These are phyloP conservation scores for Pyralis farinalis DNA, from an alignment of 2,888 invertebrate genomes.

Conservation along the genomic window DNA sequence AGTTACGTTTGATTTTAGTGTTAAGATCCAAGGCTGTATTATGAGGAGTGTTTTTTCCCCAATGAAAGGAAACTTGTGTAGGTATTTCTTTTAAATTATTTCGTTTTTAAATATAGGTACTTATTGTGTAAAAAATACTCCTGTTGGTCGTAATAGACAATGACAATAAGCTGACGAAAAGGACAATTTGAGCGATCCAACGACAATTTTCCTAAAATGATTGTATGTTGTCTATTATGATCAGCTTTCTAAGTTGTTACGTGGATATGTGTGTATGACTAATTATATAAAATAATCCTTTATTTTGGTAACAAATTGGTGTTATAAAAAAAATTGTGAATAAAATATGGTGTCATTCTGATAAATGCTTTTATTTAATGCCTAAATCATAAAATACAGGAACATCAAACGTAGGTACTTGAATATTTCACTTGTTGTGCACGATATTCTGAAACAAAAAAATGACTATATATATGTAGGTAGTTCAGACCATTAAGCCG, in stretches of 20 bases:
- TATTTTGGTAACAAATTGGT: constrained; percentile 80
- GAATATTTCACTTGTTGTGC: constrained; percentile 41
- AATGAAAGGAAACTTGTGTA: constrained; percentile 39
- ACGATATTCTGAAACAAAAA: constrained; percentile 66
- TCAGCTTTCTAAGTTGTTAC: constrained; percentile 63
- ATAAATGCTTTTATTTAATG: constrained; percentile 15
- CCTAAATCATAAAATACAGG: constrained; percentile 1
- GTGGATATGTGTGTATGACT: constrained; percentile 72
- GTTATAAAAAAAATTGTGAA: constrained; percentile 77
- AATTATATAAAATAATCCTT: constrained; percentile 73
- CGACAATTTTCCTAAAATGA: constrained; percentile 16
- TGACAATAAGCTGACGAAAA: constrained; percentile 31
- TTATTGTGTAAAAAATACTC: constrained; percentile 63
- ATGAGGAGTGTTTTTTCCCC: constrained; percentile 66
- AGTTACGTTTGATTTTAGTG: constrained; percentile 71
- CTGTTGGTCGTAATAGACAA: constrained; percentile 52
- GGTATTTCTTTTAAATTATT: constrained; percentile 40
- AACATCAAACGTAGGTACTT: constrained; percentile 9
- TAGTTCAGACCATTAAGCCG: too few relatives aligned
- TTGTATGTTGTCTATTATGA: constrained; percentile 46
- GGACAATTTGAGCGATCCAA: constrained; percentile 32
- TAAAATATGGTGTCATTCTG: constrained; percentile 75
- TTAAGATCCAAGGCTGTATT: constrained; percentile 80
- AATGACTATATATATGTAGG: too few relatives aligned
- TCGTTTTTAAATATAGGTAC: constrained; percentile 35